These are phyloP conservation scores for Panagrolaimus sp. DNA, from an alignment of 1,140 invertebrate species.

Conservation along the genomic window DNA sequence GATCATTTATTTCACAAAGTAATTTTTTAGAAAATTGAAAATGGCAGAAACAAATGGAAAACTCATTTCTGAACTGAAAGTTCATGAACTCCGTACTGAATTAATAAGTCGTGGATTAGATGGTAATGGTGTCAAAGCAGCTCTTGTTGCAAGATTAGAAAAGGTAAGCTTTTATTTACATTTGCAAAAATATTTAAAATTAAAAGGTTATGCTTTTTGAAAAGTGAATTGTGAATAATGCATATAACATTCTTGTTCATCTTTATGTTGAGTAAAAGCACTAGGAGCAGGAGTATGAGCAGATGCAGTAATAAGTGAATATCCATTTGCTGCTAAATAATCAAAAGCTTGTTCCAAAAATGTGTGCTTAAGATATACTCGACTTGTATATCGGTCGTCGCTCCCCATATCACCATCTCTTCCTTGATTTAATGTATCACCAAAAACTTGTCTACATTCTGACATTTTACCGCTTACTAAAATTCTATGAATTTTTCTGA, in stretches of 20 bases:
- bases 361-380: slow-evolving; percentile 94
- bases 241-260: slow-evolving; percentile 18
- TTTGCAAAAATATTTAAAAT: not conserved
- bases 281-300: slow-evolving; percentile 1
- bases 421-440: slow-evolving; percentile 91
- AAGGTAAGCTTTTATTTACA: slow-evolving; percentile 67
- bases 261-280: not conserved
- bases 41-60: slow-evolving; percentile 21
- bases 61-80: slow-evolving; percentile 72
- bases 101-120: slow-evolving; percentile 82
- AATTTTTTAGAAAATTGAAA: no score
- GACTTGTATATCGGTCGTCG: slow-evolving; percentile 82
- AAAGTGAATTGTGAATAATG: slow-evolving; percentile 49
- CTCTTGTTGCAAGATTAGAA: slow-evolving; percentile 75
- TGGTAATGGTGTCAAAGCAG: slow-evolving; percentile 79
- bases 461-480: slow-evolving; percentile 82
- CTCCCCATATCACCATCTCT: slow-evolving; percentile 92
- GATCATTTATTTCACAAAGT: no score
- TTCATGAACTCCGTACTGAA: slow-evolving; percentile 79
- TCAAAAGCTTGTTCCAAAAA: slow-evolving; percentile 98
- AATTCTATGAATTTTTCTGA: slow-evolving; percentile 87
- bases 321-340: slow-evolving; percentile 86
- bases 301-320: slow-evolving; percentile 60
- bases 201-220: slow-evolving; percentile 2
- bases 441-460: slow-evolving; percentile 66